Evolutionary conservation across 2,888 invertebrate species (phyloP).

Genomic region (Epinotia demarniana): DNA sequence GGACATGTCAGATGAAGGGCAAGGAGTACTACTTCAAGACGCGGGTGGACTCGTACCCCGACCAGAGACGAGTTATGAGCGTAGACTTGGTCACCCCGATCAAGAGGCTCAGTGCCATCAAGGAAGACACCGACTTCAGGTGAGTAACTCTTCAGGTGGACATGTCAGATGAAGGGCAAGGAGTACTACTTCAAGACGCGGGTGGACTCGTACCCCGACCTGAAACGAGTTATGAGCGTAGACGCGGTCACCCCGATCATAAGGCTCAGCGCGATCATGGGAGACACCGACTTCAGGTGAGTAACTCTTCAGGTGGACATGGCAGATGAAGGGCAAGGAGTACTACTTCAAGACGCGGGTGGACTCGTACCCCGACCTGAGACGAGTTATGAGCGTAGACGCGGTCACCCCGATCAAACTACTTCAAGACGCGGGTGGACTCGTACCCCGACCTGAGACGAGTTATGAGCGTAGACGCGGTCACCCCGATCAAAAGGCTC

Average conservation of each 20-base stretch:
- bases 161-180: slow-evolving; percentile 67
- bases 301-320: too few species aligned
- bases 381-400: too few species aligned
- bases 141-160: slow-evolving; percentile 70
- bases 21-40: slow-evolving; percentile 77
- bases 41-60: slow-evolving; percentile 69
- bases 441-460: too few species aligned
- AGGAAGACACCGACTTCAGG: slow-evolving; percentile 77
- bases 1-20: slow-evolving; percentile 69
- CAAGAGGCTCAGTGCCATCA: slow-evolving; percentile 65
- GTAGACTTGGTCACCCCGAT: slow-evolving; percentile 76
- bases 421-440: too few species aligned
- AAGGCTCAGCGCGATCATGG: slow-evolving; percentile 67
- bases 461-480: too few species aligned
- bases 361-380: too few species aligned
- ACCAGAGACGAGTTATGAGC: slow-evolving; percentile 67
- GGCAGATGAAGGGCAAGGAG: too few species aligned
- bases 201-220: slow-evolving; percentile 67
- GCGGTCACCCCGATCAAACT: too few species aligned
- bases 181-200: slow-evolving; percentile 77
- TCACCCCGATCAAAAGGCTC: too few species aligned
- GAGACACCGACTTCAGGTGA: slow-evolving; percentile 74
- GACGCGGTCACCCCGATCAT: slow-evolving; percentile 74
- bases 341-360: too few species aligned
- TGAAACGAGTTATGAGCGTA: slow-evolving; percentile 69